phyloP scores from a whole-genome alignment of 2,113 vertebrate species.

The Tenebrosternarchus preto region DNA sequence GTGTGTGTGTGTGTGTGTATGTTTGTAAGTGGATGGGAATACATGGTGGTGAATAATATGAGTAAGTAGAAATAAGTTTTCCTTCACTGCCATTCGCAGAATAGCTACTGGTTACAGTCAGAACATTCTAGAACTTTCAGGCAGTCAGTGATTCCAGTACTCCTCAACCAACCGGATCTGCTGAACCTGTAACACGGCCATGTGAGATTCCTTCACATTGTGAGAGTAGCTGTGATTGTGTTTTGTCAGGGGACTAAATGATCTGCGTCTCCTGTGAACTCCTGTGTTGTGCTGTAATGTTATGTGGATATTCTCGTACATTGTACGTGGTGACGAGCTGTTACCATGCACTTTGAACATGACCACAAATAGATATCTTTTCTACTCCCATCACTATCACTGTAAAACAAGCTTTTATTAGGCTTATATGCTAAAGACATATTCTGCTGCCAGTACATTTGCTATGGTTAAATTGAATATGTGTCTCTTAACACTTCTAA shows the following conservation, averaged over 20 bases:
- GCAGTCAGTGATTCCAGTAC: background rate
- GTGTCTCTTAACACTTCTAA: background rate
- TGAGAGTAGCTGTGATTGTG: background rate
- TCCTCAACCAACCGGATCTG: background rate
- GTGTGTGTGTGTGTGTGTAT: slow-evolving; percentile 36
- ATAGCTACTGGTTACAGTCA: background rate
- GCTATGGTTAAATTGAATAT: background rate
- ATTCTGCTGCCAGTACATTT: slow-evolving; percentile 4
- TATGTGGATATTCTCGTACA: background rate
- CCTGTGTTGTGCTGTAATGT: background rate
- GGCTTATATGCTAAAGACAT: slow-evolving; percentile 25
- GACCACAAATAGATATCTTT: slow-evolving; percentile 16
- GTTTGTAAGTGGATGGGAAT: slow-evolving; percentile 32
- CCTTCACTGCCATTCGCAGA: background rate
- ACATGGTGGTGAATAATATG: slow-evolving; percentile 23
- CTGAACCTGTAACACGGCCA: too few species aligned
- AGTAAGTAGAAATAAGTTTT: slow-evolving; percentile 16
- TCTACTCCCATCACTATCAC: slow-evolving; percentile 1
- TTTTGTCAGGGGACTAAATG: too few species aligned
- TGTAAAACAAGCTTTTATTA: background rate
- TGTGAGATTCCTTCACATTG: background rate
- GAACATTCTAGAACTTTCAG: background rate
- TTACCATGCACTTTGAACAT: background rate
- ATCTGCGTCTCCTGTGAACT: background rate
- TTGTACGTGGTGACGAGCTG: background rate